These are phyloP conservation scores for Lypha dubia DNA, from an alignment of 2,888 invertebrate species.

Conservation along the genomic window DNA sequence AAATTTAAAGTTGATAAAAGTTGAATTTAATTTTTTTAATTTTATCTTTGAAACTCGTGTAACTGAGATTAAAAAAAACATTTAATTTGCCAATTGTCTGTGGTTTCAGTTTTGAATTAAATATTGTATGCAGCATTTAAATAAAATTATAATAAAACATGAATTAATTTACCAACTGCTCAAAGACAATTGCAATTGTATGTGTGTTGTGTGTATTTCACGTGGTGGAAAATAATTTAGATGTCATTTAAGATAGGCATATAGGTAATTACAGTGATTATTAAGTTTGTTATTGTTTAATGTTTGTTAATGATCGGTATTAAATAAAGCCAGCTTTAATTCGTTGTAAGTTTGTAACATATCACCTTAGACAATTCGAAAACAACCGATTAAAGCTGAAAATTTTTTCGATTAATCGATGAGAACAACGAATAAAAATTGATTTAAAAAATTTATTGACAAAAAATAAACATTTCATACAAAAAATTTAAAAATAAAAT, in stretches of 20 bases:
- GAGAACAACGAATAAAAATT: too few relatives aligned
- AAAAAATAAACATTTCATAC: too few relatives aligned
- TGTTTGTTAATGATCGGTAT: too few relatives aligned
- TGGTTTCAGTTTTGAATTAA: conserved; percentile 29
- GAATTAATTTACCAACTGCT: conserved; percentile 47
- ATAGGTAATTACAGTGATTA: conserved; percentile 4
- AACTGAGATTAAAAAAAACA: conserved; percentile 18
- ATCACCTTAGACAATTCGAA: too few relatives aligned
- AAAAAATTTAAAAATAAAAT: too few relatives aligned
- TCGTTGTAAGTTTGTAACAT: too few relatives aligned
- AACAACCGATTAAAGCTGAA: too few relatives aligned
- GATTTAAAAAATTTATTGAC: too few relatives aligned
- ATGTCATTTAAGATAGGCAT: conserved; percentile 7
- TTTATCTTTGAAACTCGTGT: conserved; percentile 16
- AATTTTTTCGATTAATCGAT: too few relatives aligned
- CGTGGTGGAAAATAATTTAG: background rate
- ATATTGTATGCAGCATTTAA: conserved; percentile 35
- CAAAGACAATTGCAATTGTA: background rate
- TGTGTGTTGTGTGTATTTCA: background rate
- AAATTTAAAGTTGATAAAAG: conserved; percentile 53
- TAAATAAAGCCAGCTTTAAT: too few relatives aligned
- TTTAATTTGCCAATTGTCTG: conserved; percentile 59
- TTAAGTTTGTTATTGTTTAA: too few relatives aligned
- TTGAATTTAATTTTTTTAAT: conserved; percentile 40
- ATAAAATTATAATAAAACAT: conserved; percentile 28